Percentiles rank a stretch among this genome's conserved stretches.
Evolutionary conservation across 2,113 vertebrate species (phyloP).

Genomic region (Dicerorhinus sumatrensis): DNA sequence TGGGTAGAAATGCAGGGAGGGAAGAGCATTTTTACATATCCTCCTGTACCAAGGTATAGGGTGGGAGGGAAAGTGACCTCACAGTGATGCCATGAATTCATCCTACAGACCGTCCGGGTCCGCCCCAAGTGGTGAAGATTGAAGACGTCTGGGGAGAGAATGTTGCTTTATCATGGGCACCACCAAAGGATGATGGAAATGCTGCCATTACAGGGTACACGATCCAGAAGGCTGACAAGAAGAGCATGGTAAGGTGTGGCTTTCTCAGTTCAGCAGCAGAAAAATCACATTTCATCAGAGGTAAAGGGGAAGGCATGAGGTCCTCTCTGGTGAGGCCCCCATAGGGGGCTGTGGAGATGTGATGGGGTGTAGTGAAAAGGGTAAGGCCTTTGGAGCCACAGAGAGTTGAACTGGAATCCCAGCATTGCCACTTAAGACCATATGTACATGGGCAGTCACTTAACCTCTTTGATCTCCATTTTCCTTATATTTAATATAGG

Average conservation of each 20-base stretch:
- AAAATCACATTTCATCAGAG: not conserved
- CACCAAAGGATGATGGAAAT: constrained; percentile 96
- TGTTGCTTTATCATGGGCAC: constrained; percentile 95
- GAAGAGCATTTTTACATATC: not conserved
- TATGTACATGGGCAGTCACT: not conserved
- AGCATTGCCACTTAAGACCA: not conserved
- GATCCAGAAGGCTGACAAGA: constrained; percentile 99
- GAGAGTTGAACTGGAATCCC: not conserved
- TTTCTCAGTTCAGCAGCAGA: not conserved
- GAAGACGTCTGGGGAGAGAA: constrained; percentile 98
- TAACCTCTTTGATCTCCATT: not conserved
- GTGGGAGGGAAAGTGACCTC: not conserved
- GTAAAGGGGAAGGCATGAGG: not conserved
- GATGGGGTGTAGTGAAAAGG: not conserved
- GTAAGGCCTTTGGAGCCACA: not conserved
- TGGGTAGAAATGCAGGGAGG: constrained; percentile 68
- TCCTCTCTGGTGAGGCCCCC: not conserved
- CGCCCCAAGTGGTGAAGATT: constrained; percentile 93
- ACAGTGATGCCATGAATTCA: not conserved
- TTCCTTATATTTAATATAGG: not conserved
- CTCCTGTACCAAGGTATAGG: not conserved
- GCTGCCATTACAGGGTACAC: constrained; percentile 97
- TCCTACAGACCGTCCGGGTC: constrained; percentile 94
- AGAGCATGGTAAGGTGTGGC: constrained; percentile 94
- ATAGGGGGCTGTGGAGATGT: fast-evolving